phyloP scores from a whole-genome alignment of 1,140 invertebrate genomes.

The Stegodyphus dumicola region DNA sequence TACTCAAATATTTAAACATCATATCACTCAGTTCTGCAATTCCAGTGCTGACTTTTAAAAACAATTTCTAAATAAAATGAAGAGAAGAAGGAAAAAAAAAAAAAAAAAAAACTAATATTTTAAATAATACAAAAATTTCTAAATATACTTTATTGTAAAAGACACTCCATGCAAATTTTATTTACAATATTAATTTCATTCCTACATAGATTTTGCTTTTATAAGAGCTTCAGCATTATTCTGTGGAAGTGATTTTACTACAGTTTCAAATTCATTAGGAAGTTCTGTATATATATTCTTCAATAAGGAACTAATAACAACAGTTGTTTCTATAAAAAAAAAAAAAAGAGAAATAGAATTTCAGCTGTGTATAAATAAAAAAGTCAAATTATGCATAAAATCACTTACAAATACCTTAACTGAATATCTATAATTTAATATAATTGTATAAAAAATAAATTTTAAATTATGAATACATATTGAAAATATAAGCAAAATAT shows the following conservation, averaged over 20 bases:
- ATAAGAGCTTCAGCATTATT: slow-evolving; percentile 28
- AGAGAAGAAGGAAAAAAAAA: too few relatives aligned
- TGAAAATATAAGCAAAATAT: too few relatives aligned
- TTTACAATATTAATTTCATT: slow-evolving; percentile 27
- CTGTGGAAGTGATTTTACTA: slow-evolving; percentile 20
- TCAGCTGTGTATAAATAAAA: neutral
- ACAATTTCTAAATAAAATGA: too few relatives aligned
- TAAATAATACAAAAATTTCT: neutral
- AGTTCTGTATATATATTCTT: slow-evolving; percentile 27
- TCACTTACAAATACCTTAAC: too few relatives aligned
- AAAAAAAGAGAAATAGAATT: neutral
- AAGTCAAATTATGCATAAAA: neutral
- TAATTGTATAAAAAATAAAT: too few relatives aligned
- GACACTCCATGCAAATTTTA: neutral
- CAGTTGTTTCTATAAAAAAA: slow-evolving; percentile 20
- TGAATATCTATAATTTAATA: too few relatives aligned
- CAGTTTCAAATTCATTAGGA: slow-evolving; percentile 40
- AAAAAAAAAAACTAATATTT: too few relatives aligned
- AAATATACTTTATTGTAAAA: neutral
- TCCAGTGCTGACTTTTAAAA: too few relatives aligned
- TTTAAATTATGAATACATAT: too few relatives aligned
- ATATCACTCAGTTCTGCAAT: too few relatives aligned
- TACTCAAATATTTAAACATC: too few relatives aligned
- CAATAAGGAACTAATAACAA: neutral
- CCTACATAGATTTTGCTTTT: slow-evolving; percentile 14